phyloP scores from a whole-genome alignment of 2,797 vertebrate species.

The Gambelia wislizenii region DNA sequence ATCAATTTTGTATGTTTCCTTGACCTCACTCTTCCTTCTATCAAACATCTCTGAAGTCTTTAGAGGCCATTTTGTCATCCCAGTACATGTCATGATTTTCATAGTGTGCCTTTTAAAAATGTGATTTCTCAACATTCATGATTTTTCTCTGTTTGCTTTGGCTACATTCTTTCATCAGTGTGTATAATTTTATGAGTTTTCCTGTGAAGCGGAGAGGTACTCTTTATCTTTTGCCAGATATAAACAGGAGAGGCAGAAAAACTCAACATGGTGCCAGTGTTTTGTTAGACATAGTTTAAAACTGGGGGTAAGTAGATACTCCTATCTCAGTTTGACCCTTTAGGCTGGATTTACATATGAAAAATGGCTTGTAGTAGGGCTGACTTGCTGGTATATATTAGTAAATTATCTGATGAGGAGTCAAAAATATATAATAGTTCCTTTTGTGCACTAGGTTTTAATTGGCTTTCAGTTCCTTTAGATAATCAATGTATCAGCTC shows the following conservation, averaged over 20 bases:
- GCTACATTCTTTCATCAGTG: not conserved
- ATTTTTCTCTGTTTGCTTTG: slow-evolving; percentile 30
- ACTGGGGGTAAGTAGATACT: slow-evolving; percentile 50
- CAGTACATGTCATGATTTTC: not conserved
- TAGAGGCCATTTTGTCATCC: not conserved
- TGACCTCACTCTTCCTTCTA: not conserved
- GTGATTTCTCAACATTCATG: not conserved
- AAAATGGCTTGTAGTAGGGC: slow-evolving; percentile 31
- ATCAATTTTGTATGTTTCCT: not conserved
- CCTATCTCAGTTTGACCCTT: slow-evolving; percentile 42
- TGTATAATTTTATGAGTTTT: slow-evolving; percentile 36
- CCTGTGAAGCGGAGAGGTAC: not conserved
- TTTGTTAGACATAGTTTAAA: slow-evolving; percentile 16
- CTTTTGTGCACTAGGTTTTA: not conserved
- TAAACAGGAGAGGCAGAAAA: slow-evolving; percentile 48
- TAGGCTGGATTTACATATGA: slow-evolving; percentile 35
- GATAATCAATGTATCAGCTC: not conserved
- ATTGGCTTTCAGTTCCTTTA: not conserved
- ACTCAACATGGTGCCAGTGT: slow-evolving; percentile 7
- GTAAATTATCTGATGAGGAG: not conserved
- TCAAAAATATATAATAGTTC: slow-evolving; percentile 6
- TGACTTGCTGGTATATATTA: not conserved
- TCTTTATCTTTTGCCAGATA: slow-evolving; percentile 29
- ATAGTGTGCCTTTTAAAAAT: not conserved
- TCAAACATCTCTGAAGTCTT: not conserved